Evolutionary conservation across 2,797 vertebrate genomes (phyloP), one percentile per base, ranked within the genome.

Genomic region (Carduelis carduelis): DNA sequence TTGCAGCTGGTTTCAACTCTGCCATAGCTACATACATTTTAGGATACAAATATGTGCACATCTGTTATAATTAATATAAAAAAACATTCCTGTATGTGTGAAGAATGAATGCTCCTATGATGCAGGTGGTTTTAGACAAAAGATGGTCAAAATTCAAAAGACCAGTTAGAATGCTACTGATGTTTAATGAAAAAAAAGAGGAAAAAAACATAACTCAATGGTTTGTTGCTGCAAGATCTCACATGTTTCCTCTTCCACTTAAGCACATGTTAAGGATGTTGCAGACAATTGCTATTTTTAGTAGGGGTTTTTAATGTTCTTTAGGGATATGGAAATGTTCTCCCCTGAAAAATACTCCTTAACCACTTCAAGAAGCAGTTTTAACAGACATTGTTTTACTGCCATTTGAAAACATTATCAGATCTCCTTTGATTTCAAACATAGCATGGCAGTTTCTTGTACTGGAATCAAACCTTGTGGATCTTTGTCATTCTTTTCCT

Each of bases 71-170:
- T 68, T 75, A 11, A 13, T 72, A 79, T 43, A 95, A 92, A 84
- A 79, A 84, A 82, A 76, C 13, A 53, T 49, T 47, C 53, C 20
- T 84, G 14, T 56, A 66, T 55, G 26, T 43, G 21, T 57, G 53
- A 87, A 85, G 64, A 87, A 93, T 80, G 22, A 87, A 68, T 85
- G 61, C 2, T 46, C 12, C 44, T 37, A 13, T 53, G 12, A 68
- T 92, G 71, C 88, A 93, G 77, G 81, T 94, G 78, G 19, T 68
- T 95, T 92, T 57, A 85, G 60, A 91, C 56, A 96, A 93, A 95
- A 77, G 78, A 64, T 30, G 57, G 12, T 74, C 83, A 79, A 15
- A 37, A 50, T 74, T 85, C 52, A 77, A 70, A 92, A 70, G 49
- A 81, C 22, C 11, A 43, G 7, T 49, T 89, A 87, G 85, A 93